Conservation (phyloP, 2,888 invertebrate species). For the Odontomyia ornata region DNA sequence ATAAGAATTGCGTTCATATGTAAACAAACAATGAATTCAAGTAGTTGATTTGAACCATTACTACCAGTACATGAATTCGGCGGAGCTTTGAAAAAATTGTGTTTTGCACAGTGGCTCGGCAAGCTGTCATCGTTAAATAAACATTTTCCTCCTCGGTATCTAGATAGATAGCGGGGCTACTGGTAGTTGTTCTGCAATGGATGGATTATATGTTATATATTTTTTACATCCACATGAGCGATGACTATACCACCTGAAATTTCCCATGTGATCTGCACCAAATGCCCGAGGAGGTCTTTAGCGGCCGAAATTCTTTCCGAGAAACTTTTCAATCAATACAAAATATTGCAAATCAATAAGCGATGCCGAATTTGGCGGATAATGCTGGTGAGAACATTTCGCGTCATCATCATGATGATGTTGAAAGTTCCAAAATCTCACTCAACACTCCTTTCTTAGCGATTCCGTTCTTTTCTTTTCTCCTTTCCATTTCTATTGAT, state of each 20-base stretch:
- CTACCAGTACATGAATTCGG: not conserved
- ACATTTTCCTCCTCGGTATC: conserved; percentile 18
- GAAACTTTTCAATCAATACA: too few relatives aligned
- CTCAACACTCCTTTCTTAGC: not conserved
- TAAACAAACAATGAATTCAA: conserved; percentile 28
- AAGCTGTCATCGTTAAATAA: conserved; percentile 31
- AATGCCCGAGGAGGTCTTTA: not conserved
- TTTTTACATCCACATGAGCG: too few relatives aligned
- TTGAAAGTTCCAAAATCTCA: not conserved
- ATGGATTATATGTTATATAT: too few relatives aligned
- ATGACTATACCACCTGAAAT: not conserved
- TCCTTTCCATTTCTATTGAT: not conserved
- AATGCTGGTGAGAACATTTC: not conserved
- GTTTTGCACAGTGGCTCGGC: not conserved
- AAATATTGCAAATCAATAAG: not conserved
- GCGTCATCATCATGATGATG: not conserved
- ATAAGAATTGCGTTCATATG: conserved; percentile 28
- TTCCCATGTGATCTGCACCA: not conserved
- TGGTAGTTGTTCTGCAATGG: not conserved
- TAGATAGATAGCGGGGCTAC: not conserved
- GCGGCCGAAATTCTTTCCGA: too few relatives aligned
- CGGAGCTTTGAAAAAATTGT: not conserved
- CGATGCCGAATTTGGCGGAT: not conserved
- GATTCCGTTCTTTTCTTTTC: not conserved
- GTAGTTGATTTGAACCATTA: not conserved